phyloP scores from a whole-genome alignment of 2,888 invertebrate species.

The Archips crataeganus region DNA sequence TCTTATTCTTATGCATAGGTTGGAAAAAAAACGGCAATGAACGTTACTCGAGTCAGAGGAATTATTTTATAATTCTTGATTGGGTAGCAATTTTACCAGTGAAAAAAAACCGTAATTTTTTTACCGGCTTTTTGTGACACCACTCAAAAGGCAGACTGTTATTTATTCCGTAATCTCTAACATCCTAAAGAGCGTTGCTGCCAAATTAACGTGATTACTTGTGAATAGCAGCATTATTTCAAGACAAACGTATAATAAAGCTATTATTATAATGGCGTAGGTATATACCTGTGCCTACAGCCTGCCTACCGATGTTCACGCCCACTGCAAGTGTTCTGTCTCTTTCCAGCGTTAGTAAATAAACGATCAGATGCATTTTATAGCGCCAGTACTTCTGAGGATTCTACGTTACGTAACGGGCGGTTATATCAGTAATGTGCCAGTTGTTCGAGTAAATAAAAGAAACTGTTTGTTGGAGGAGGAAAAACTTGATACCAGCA shows the following conservation, averaged over 20 bases:
- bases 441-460: not conserved
- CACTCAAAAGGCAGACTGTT: too few relatives aligned
- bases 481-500: not conserved
- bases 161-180: not conserved
- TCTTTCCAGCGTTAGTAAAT: constrained; percentile 36
- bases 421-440: not conserved
- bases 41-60: too few relatives aligned
- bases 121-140: too few relatives aligned
- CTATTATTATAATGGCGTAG: constrained; percentile 39
- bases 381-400: not conserved
- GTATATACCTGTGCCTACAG: constrained; percentile 32
- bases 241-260: constrained; percentile 34
- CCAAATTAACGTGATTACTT: constrained; percentile 2
- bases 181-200: not conserved
- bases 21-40: too few relatives aligned
- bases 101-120: too few relatives aligned
- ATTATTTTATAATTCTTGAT: too few relatives aligned
- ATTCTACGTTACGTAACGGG: constrained; percentile 23
- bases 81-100: too few relatives aligned
- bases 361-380: constrained; percentile 41
- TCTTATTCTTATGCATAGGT: too few relatives aligned
- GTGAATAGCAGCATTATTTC: constrained; percentile 10
- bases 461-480: not conserved
- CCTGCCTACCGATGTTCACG: constrained; percentile 36
- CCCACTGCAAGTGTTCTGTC: constrained; percentile 37